Evolutionary conservation across 2,797 vertebrate genomes (phyloP).

Genomic region (Perodicticus potto): DNA sequence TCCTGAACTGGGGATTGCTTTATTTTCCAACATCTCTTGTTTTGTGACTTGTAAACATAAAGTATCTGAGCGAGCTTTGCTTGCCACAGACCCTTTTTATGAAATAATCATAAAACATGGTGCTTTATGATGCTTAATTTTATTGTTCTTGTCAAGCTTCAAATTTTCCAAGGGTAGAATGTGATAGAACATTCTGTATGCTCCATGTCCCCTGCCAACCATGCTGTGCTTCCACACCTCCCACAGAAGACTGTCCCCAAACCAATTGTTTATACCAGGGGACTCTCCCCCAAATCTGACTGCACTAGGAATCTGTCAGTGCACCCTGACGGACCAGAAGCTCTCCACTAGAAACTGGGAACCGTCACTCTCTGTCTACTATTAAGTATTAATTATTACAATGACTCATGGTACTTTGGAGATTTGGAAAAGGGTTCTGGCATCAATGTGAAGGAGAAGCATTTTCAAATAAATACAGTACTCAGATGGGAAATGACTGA

Average conservation of each 20-base stretch:
- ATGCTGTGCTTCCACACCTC: background rate
- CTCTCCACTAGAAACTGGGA: background rate
- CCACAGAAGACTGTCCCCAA: background rate
- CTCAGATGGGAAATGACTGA: background rate
- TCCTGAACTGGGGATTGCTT: conserved; percentile 21
- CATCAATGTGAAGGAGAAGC: background rate
- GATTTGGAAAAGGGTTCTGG: background rate
- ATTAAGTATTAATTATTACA: background rate
- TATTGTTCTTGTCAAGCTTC: background rate
- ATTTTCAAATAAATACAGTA: no score
- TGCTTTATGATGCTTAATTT: background rate
- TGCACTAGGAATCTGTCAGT: no score
- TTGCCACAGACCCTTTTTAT: conserved; percentile 65
- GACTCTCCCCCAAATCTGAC: background rate
- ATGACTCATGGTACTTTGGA: background rate
- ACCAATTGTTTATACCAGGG: no score
- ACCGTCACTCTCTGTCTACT: accelerated
- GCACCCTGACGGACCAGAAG: background rate
- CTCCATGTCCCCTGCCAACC: background rate
- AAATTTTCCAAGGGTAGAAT: background rate
- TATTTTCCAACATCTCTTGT: accelerated
- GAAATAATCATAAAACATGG: conserved; percentile 52
- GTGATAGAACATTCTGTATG: background rate
- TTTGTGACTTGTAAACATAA: conserved; percentile 71
- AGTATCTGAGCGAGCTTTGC: conserved; percentile 56